Base-by-base conservation (phyloP, 1,140 invertebrate genomes). In the Chironomus tepperi region DNA sequence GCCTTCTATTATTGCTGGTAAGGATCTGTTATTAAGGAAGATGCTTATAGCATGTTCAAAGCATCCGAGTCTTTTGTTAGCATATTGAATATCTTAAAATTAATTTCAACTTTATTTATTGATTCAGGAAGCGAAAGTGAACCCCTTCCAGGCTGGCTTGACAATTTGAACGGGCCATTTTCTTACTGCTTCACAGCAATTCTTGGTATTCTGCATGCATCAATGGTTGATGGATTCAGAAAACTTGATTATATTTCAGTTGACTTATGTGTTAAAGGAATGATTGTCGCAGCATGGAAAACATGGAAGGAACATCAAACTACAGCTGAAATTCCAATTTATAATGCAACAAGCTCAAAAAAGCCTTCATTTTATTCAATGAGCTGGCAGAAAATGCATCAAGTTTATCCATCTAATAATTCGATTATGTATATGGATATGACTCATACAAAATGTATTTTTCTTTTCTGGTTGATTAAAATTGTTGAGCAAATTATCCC, bases 111-210 rank as follows among this genome's bases (percentile, higher is more conserved):
- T 34, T 34, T 34, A 2, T 5, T 34, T 34, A 34, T 2, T 34
- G 24, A 91, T 75, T 88, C 88, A 0, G 85, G 88, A 8, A 65
- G 86, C 8, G 74, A 79, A 64, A 74, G 75, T 0, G 91, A 93
- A 18, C 91, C 92, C 0, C 47, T 91, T 0, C 78, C 83, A 0
- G 94, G 96, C 0, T 98, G 96, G 96, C 87, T 97, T 5, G 96
- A 98, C 78, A 98, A 98, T 83, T 93, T 94, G 77, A 98, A 98
- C 82, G 96, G 90, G 0, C 81, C 93, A 10, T 79, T 93, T 73
- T 82, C 90, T 0, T 57, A n/a, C n/a, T 12, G 12, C 5, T 15
- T 57, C n/a, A 92, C 89, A 0, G 87, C 88, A 93, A 92, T 21
- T 16, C 7, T 42, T 1, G 84, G 93, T 10, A 85, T 97, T 15